Evolutionary conservation across 1,140 invertebrate species (phyloP).

Genomic region (Drosophila quadrilineata): DNA sequence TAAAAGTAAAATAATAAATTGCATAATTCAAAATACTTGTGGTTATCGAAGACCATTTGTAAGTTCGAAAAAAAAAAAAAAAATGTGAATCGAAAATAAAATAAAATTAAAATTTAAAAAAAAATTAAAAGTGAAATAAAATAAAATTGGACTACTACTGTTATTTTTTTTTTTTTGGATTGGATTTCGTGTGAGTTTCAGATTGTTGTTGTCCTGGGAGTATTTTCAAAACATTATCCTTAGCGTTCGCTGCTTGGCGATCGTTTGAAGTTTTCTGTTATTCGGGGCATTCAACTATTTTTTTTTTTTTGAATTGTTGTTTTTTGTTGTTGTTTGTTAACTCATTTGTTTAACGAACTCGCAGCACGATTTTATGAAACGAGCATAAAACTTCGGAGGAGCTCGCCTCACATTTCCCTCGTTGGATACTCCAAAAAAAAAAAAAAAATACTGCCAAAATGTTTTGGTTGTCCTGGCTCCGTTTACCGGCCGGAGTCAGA

Average conservation of each 20-base stretch:
- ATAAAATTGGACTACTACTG: conserved; percentile 55
- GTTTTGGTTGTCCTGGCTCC: conserved; percentile 7
- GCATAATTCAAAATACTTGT: too few relatives aligned
- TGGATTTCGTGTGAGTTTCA: not conserved
- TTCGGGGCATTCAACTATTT: not conserved
- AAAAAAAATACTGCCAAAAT: too few relatives aligned
- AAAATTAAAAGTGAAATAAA: conserved; percentile 20
- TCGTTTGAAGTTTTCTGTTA: conserved; percentile 21
- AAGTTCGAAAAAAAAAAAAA: too few relatives aligned
- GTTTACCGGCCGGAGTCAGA: conserved; percentile 73
- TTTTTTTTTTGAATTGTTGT: not conserved
- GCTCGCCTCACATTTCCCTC: conserved; percentile 42
- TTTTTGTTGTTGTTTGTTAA: not conserved
- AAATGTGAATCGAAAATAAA: not conserved
- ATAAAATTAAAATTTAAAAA: conserved; percentile 12
- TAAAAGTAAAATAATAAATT: too few relatives aligned
- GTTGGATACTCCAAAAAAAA: too few relatives aligned
- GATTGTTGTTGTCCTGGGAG: too few relatives aligned
- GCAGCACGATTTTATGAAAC: conserved; percentile 72
- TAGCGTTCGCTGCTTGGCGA: conserved; percentile 38
- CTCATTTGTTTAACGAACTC: conserved; percentile 53
- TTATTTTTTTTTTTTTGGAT: not conserved
- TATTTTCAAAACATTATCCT: conserved; percentile 9
- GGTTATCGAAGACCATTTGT: too few relatives aligned
- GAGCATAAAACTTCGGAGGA: conserved; percentile 79